Evolutionary conservation across 1,140 invertebrate species (phyloP), one percentile per base, ranked within the genome.

Genomic region (Eufriesea mexicana): DNA sequence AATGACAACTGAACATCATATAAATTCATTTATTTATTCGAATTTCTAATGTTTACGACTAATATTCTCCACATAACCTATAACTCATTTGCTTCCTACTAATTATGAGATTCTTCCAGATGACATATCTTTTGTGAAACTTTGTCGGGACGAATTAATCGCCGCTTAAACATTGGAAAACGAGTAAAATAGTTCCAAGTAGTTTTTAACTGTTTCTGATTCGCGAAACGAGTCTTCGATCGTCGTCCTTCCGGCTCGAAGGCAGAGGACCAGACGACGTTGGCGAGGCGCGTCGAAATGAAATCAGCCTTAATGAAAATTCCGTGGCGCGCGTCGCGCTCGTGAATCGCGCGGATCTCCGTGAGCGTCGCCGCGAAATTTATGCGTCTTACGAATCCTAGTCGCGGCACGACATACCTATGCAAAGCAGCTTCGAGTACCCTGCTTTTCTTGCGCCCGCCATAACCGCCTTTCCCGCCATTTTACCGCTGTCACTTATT

Each of bases 301-400:
- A 85, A 86, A 85, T 85, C 85, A 74, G 77, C 84, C 85, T 84
- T 86, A 86, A 86, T 86, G 85, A 86, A 86, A 86, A 79, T 85
- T 85, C 81, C 77, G 45, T 70, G 76, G 45, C 14, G 57, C 70
- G 68, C 79, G 75, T 45, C 49, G 70, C 59, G 59, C 47, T 73
- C 79, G 70, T 80, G 79, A 74, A 74, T 80, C 70, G 79, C 72
- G 70, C 42, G 79, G 79, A 80, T 80, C 71, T 62, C 23, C 70
- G 70, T 47, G 35, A 64, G 79, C 79, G 70, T 73, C 59, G 78
- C 68, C 70, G 59, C 79, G 79, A 80, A 80, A 80, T 80, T 80
- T 80, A 80, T 80, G 79, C 79, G 79, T 64, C 79, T 85, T 84
- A 73, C 83, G 83, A 84, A 79, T 74, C 55, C 28, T 55, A 84